Percentiles rank a stretch among this genome's conserved stretches.
These are phyloP conservation scores for Talpa occidentalis DNA, from an alignment of 2,113 vertebrate genomes.

Conservation along the genomic window DNA sequence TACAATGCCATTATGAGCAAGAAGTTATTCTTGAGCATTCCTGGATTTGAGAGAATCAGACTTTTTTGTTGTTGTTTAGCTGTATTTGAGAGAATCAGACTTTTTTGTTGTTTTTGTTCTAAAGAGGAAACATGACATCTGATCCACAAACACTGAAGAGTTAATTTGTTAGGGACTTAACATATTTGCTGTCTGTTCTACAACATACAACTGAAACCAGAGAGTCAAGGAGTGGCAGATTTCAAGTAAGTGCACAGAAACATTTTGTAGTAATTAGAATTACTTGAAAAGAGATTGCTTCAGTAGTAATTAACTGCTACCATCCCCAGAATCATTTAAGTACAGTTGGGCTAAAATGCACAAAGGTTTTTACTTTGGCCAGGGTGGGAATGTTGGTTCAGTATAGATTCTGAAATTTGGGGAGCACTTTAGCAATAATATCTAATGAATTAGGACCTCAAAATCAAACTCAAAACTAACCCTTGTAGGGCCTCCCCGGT, in stretches of 20 bases:
- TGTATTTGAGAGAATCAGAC: background rate
- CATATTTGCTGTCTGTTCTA: background rate
- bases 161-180: background rate
- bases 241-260: background rate
- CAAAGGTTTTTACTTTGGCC: background rate
- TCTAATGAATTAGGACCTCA: background rate
- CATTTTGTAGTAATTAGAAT: background rate
- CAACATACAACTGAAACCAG: background rate
- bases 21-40: background rate
- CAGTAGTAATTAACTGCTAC: background rate
- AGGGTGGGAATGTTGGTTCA: background rate
- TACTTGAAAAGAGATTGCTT: background rate
- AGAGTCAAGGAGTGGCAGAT: background rate
- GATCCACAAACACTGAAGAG: background rate
- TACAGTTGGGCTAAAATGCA: background rate
- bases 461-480: no score
- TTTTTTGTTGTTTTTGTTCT: background rate
- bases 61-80: background rate
- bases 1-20: background rate
- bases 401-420: background rate
- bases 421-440: background rate
- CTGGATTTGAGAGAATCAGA: background rate
- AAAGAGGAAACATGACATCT: background rate
- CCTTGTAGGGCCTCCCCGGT: no score
- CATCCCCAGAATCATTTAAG: background rate